Percentiles rank a stretch among this genome's conserved stretches.
phyloP scores from a whole-genome alignment of 37 sponge, comb jelly and placozoan species.

The Cliona cf. orientalis region DNA sequence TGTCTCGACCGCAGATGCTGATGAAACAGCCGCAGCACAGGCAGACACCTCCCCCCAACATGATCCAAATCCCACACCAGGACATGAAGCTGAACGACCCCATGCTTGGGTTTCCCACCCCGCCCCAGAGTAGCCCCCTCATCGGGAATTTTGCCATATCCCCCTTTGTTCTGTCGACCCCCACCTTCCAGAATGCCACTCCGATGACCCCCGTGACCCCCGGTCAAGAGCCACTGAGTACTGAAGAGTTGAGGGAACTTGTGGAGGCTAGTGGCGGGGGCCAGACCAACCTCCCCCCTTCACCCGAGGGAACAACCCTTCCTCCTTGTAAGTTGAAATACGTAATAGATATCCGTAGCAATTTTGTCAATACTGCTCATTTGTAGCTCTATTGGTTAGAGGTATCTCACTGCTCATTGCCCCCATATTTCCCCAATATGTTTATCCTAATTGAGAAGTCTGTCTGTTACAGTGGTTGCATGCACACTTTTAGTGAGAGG shows the following conservation, averaged over 20 bases:
- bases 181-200: slow-evolving; percentile 5
- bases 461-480: background rate
- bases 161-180: slow-evolving; percentile 9
- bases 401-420: background rate
- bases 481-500: background rate
- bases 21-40: background rate
- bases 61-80: slow-evolving; percentile 57
- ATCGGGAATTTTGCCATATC: slow-evolving; percentile 19
- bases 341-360: background rate
- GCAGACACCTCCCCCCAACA: slow-evolving; percentile 30
- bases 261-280: slow-evolving; percentile 17
- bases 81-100: slow-evolving; percentile 47
- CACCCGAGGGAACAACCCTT: slow-evolving; percentile 29
- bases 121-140: slow-evolving; percentile 24
- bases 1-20: background rate
- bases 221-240: background rate
- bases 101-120: slow-evolving; percentile 61
- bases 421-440: background rate
- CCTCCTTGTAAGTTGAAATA: slow-evolving; percentile 60
- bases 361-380: background rate
- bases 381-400: background rate
- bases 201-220: slow-evolving; percentile 37
- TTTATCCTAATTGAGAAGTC: background rate
- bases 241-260: slow-evolving; percentile 40
- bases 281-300: slow-evolving; percentile 27